These are phyloP conservation scores for Dyspetes luteomarginatus DNA, from an alignment of 2,888 invertebrate genomes.

Conservation along the genomic window DNA sequence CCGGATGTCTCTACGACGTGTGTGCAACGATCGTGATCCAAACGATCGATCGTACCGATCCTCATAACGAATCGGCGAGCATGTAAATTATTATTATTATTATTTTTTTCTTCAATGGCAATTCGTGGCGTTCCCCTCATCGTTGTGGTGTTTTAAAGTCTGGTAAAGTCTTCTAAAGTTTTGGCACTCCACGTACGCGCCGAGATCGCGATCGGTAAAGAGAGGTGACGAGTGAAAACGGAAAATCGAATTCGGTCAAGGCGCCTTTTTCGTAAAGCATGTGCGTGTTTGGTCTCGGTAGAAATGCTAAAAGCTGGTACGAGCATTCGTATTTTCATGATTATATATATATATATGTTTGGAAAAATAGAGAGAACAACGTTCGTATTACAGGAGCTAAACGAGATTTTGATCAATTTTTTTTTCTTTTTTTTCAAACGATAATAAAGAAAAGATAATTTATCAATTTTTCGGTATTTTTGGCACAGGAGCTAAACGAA, in stretches of 20 bases:
- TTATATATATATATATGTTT: conserved; percentile 1
- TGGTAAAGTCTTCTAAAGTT: no score
- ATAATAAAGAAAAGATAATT: no score
- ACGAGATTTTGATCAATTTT: no score
- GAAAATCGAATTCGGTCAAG: conserved; percentile 60
- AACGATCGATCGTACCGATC: conserved; percentile 22
- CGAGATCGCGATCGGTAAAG: conserved; percentile 10
- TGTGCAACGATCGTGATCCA: conserved; percentile 14
- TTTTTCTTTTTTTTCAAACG: neutral
- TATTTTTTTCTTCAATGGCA: conserved; percentile 19
- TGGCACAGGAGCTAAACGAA: no score
- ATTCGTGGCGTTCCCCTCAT: conserved; percentile 27
- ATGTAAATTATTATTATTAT: neutral
- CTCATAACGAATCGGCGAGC: neutral
- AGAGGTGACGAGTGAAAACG: conserved; percentile 40
- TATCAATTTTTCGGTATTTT: neutral
- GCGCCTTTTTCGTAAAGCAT: conserved; percentile 43
- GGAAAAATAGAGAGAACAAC: no score
- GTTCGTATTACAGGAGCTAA: no score
- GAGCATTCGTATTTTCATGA: no score
- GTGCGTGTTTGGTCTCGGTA: no score
- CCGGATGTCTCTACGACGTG: conserved; percentile 33
- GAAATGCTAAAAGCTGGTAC: no score
- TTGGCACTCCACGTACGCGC: conserved; percentile 9
- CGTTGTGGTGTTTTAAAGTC: no score